These are phyloP conservation scores for Saccopteryx leptura DNA, from an alignment of 2,113 vertebrate species.

Conservation along the genomic window DNA sequence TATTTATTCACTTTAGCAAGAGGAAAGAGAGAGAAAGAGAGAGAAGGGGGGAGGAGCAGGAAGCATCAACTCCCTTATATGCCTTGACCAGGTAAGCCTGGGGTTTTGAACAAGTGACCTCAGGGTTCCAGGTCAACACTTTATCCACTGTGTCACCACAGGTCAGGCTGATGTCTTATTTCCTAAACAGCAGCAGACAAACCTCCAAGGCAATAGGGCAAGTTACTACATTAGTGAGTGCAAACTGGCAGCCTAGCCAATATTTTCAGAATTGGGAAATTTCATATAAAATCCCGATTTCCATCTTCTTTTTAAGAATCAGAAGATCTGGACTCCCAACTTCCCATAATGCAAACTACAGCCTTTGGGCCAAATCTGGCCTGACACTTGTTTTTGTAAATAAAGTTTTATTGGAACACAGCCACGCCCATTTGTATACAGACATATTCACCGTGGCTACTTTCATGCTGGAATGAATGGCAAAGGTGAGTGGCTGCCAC, in stretches of 20 bases:
- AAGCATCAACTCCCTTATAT: too few relatives aligned
- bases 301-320: not conserved
- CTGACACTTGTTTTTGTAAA: constrained; percentile 3
- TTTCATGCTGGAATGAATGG: not conserved
- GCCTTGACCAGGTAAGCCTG: too few relatives aligned
- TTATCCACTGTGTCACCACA: too few relatives aligned
- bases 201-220: not conserved
- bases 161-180: not conserved
- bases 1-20: too few relatives aligned
- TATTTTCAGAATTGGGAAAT: constrained; percentile 47
- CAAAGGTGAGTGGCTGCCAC: not conserved
- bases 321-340: not conserved
- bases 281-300: not conserved
- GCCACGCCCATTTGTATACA: not conserved
- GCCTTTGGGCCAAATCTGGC: not conserved
- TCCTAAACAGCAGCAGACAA: not conserved
- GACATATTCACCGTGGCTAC: not conserved
- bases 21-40: too few relatives aligned
- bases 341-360: not conserved
- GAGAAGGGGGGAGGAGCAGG: too few relatives aligned
- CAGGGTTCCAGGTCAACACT: too few relatives aligned
- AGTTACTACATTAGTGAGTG: not conserved
- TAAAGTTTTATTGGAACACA: constrained; percentile 28
- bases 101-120: too few relatives aligned
- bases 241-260: not conserved